A percentile compares a stretch with the other conserved stretches of the same genome.
Conservation (phyloP, 1,140 invertebrate species). For the Macrobrachium rosenbergii region DNA sequence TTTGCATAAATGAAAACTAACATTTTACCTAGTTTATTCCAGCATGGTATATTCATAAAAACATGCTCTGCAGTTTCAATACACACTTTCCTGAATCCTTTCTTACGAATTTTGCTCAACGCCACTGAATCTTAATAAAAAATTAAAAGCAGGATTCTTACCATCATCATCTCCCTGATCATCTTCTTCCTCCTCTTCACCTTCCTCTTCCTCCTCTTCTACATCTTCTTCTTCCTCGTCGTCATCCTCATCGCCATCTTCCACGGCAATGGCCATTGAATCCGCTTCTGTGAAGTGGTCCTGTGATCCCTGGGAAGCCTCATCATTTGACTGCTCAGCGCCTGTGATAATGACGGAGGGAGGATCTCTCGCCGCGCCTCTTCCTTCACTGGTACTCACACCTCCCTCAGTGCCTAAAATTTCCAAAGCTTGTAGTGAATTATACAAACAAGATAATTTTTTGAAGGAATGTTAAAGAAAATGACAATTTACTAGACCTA, state of each 20-base stretch:
- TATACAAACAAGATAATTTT: not conserved
- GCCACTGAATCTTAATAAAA: too few species aligned
- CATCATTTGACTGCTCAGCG: slow-evolving; percentile 39
- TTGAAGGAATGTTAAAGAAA: too few species aligned
- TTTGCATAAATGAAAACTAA: too few species aligned
- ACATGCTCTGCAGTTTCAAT: too few species aligned
- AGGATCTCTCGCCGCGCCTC: not conserved
- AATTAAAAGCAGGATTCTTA: not conserved
- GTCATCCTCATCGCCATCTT: slow-evolving; percentile 42
- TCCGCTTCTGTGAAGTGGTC: slow-evolving; percentile 49
- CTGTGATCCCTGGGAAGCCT: slow-evolving; percentile 34
- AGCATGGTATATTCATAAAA: too few species aligned
- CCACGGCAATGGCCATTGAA: slow-evolving; percentile 47
- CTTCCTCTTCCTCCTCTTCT: slow-evolving; percentile 18
- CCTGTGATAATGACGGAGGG: slow-evolving; percentile 36
- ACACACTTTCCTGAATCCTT: not conserved
- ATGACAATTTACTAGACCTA: too few species aligned
- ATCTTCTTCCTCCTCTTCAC: slow-evolving; percentile 30
- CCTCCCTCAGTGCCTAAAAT: slow-evolving; percentile 37
- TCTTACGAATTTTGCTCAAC: not conserved
- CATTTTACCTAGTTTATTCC: too few species aligned
- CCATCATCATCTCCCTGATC: slow-evolving; percentile 36
- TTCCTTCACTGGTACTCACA: slow-evolving; percentile 54
- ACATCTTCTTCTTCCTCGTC: slow-evolving; percentile 29
- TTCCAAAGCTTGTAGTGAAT: not conserved